Conservation (phyloP, 2,797 vertebrate genomes). For the Leucoraja ocellata region DNA sequence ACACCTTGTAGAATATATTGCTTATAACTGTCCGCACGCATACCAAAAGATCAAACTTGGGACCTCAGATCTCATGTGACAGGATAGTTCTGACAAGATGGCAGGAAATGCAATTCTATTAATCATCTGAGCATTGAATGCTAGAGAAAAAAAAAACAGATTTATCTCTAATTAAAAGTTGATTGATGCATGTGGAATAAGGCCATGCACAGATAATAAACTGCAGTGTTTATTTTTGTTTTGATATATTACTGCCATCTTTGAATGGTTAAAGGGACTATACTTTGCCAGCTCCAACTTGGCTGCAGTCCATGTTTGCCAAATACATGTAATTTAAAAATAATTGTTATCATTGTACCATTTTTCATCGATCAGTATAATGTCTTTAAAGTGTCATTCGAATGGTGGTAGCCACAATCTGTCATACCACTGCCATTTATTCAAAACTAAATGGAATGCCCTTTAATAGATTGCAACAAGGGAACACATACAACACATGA, state of each 20-base stretch:
- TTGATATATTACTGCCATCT: background rate
- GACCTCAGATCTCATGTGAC: background rate
- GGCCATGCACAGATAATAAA: background rate
- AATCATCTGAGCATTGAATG: conserved; percentile 18
- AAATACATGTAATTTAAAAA: background rate
- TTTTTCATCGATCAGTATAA: background rate
- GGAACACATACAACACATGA: background rate
- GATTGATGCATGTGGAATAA: background rate
- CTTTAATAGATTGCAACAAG: background rate
- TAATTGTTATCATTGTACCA: background rate
- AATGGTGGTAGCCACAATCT: background rate
- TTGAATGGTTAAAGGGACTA: background rate
- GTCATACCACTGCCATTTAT: background rate
- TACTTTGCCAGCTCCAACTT: background rate
- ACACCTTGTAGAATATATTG: conserved; percentile 25
- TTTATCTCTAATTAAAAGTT: background rate
- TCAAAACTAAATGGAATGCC: background rate
- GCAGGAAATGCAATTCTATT: background rate
- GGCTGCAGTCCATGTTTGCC: background rate
- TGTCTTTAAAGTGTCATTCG: background rate
- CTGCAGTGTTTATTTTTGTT: background rate
- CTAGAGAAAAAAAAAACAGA: background rate
- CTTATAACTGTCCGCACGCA: background rate
- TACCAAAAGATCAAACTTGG: background rate
- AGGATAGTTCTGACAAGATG: background rate